phyloP scores from a whole-genome alignment of 2,888 invertebrate genomes.

The Subacronicta megacephala region DNA sequence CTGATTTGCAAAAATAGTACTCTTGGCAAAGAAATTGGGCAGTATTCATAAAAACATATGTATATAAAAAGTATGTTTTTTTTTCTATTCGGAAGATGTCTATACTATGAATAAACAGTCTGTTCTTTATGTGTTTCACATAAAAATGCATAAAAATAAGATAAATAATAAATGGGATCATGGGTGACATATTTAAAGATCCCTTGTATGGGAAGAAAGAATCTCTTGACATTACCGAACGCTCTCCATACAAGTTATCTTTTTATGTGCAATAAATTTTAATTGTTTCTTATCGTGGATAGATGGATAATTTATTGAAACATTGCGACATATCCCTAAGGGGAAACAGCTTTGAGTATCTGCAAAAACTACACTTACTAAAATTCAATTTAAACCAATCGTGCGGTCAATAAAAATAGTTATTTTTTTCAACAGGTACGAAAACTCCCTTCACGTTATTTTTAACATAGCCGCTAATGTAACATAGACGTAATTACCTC shows the following conservation, averaged over 20 bases:
- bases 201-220: slow-evolving; percentile 44
- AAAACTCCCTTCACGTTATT: not conserved
- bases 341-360: not conserved
- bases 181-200: slow-evolving; percentile 51
- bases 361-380: no score
- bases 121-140: slow-evolving; percentile 39
- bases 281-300: slow-evolving; percentile 23
- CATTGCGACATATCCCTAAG: not conserved
- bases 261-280: slow-evolving; percentile 35
- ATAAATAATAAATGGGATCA: slow-evolving; percentile 53
- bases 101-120: slow-evolving; percentile 24
- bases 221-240: slow-evolving; percentile 50
- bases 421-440: no score
- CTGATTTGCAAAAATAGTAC: no score
- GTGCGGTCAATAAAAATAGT: no score
- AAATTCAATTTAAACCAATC: no score
- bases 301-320: slow-evolving; percentile 10
- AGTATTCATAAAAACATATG: no score
- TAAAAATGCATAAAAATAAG: slow-evolving; percentile 47
- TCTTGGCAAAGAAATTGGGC: no score
- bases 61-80: not conserved
- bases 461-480: slow-evolving; percentile 11
- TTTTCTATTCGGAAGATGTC: slow-evolving; percentile 24
- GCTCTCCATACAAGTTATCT: slow-evolving; percentile 47
- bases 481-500: slow-evolving; percentile 18